phyloP scores from a whole-genome alignment of 1,140 invertebrate species.

The Drosophila nigromelanica region DNA sequence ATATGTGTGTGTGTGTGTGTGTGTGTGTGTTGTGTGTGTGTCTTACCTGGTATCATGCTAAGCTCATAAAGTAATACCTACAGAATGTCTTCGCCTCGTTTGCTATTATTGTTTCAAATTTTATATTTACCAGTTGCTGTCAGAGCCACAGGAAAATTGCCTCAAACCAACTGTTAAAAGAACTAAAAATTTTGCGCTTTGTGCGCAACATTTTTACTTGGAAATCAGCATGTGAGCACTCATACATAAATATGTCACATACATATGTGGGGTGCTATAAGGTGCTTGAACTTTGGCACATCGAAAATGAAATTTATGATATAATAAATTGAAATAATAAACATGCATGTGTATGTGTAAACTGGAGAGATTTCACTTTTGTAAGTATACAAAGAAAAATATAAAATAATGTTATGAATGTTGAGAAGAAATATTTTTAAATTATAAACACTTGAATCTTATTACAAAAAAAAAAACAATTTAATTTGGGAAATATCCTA shows the following conservation, averaged over 20 bases:
- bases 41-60: slow-evolving; percentile 15
- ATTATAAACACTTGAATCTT: background rate
- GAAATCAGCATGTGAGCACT: slow-evolving; percentile 2
- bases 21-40: background rate
- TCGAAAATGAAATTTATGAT: slow-evolving; percentile 8
- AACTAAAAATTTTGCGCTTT: slow-evolving; percentile 22
- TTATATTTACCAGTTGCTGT: slow-evolving; percentile 17
- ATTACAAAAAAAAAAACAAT: no score
- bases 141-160: slow-evolving; percentile 25
- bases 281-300: slow-evolving; percentile 1
- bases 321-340: slow-evolving; percentile 17
- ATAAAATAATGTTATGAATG: background rate
- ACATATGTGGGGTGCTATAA: background rate
- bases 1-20: background rate
- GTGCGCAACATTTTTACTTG: slow-evolving; percentile 1
- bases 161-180: slow-evolving; percentile 1
- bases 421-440: background rate
- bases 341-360: background rate
- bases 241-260: background rate
- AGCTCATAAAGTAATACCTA: slow-evolving; percentile 9
- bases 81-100: slow-evolving; percentile 4
- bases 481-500: background rate
- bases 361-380: background rate
- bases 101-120: slow-evolving; percentile 43
- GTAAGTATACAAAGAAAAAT: background rate